A percentile compares a stretch with the other conserved stretches of the same genome.
Conservation (phyloP, 2,888 invertebrate genomes). For the Drosophila conformis region DNA sequence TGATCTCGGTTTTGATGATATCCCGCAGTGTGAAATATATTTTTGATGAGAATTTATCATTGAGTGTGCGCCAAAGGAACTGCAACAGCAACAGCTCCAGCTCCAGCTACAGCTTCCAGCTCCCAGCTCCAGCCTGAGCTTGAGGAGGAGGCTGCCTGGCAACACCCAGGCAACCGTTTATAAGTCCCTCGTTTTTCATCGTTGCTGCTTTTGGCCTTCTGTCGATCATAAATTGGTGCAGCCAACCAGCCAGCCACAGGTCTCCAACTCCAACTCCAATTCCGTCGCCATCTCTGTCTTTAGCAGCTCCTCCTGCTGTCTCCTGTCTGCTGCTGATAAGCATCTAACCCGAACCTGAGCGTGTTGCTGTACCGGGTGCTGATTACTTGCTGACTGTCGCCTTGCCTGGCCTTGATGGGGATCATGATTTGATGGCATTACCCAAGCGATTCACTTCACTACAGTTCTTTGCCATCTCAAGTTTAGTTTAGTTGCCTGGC, state of each 20-base stretch:
- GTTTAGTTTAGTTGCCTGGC: slow-evolving; percentile 32
- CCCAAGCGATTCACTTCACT: slow-evolving; percentile 17
- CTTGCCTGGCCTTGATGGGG: slow-evolving; percentile 69
- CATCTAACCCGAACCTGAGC: slow-evolving; percentile 55
- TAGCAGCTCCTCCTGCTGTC: slow-evolving; percentile 41
- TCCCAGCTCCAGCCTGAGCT: slow-evolving; percentile 2
- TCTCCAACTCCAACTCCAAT: slow-evolving; percentile 7
- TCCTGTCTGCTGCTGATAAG: slow-evolving; percentile 67
- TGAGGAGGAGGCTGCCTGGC: slow-evolving; percentile 39
- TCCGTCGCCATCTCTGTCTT: slow-evolving; percentile 13
- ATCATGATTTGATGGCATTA: slow-evolving; percentile 62
- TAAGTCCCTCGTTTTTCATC: slow-evolving; percentile 23
- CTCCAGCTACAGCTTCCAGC: slow-evolving; percentile 14
- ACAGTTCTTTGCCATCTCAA: background rate
- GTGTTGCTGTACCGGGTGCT: slow-evolving; percentile 50
- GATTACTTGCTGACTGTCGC: slow-evolving; percentile 70
- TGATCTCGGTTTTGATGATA: slow-evolving; percentile 69
- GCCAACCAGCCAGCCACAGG: slow-evolving; percentile 31
- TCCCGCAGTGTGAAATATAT: slow-evolving; percentile 78
- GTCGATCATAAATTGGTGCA: slow-evolving; percentile 81
- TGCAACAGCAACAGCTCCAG: slow-evolving; percentile 11
- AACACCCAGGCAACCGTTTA: slow-evolving; percentile 48
- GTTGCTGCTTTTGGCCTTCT: slow-evolving; percentile 54
- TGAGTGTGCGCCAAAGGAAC: slow-evolving; percentile 45
- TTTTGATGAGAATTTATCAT: slow-evolving; percentile 81